phyloP scores from a whole-genome alignment of 2,797 vertebrate genomes.

The Synaphobranchus kaupii region DNA sequence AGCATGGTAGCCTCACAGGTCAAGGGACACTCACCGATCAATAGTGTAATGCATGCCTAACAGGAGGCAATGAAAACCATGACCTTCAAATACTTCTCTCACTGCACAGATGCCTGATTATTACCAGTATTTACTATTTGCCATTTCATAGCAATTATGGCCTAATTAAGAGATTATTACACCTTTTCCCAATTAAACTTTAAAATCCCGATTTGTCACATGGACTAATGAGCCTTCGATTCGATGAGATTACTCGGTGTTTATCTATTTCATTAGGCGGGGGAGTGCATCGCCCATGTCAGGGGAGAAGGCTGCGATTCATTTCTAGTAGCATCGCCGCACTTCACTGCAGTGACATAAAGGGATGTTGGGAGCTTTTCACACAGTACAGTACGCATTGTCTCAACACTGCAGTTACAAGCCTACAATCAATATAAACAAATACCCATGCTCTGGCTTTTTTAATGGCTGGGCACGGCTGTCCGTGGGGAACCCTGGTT shows the following conservation, averaged over 20 bases:
- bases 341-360: not conserved
- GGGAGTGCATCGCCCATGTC: not conserved
- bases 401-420: not conserved
- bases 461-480: not conserved
- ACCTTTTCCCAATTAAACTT: constrained; percentile 9
- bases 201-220: not conserved
- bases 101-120: constrained; percentile 30
- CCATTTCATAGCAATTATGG: constrained; percentile 38
- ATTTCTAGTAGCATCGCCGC: not conserved
- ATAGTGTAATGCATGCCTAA: constrained; percentile 35
- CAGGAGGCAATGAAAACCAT: constrained; percentile 9
- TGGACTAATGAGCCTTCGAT: constrained; percentile 8
- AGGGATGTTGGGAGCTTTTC: not conserved
- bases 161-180: not conserved
- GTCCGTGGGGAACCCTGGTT: constrained; percentile 16
- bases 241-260: constrained; percentile 10
- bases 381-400: not conserved
- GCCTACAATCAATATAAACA: not conserved
- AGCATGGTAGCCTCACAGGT: too few species aligned
- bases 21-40: too few species aligned
- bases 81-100: constrained; percentile 23
- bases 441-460: not conserved
- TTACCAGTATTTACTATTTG: constrained; percentile 20
- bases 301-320: not conserved
- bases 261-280: constrained; percentile 13